Evolutionary conservation across 2,113 vertebrate species (phyloP), one percentile per base, ranked within the genome.

Genomic region (Spea bombifrons): DNA sequence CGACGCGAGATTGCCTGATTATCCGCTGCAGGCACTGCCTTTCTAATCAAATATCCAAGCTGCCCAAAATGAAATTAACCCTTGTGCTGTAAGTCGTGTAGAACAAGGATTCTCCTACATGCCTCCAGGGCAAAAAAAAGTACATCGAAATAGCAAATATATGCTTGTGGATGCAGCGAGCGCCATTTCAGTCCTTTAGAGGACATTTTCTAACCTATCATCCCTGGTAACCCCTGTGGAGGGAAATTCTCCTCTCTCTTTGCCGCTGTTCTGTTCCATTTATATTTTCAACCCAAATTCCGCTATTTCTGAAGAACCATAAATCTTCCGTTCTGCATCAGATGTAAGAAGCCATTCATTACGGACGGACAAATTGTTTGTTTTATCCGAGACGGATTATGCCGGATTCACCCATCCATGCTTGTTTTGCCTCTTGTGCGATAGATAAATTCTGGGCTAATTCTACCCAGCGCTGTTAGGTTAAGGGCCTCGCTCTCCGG

Each of bases 1-100:
- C 17, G 46, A 44, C 4, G 17, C 3, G 47, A 75, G 73, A 75
- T 48, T 2, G n/a, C 46, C 73, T 50, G 61, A 75, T 66, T 65
- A 49, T 50, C 61, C 55, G 47, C 46, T 50, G 59, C 30, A 17
- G 45, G 46, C 47, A 5, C 63, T 10, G n/a, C 15, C 61, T 5
- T 17, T 64, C 61, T 17, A 16, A 64, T 9, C 9, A 13, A 59
- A 59, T 59, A 59, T 59, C 55, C 15, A 13, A 13, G 55, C 55
- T 59, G 55, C 8, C 15, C 4, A 4, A 59, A 59, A 59, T 59
- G 8, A 59, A 59, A 59, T 59, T 12, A 8, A 59, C 55, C 55
- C 55, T 59, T 7, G 10, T 13, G 12, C 55, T 59, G 10, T 13
- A 13, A 59, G 55, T 5, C 30, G 1, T 30, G 30, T 30, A 30